phyloP scores from a whole-genome alignment of 2,113 vertebrate species.

The Sciurus niger region DNA sequence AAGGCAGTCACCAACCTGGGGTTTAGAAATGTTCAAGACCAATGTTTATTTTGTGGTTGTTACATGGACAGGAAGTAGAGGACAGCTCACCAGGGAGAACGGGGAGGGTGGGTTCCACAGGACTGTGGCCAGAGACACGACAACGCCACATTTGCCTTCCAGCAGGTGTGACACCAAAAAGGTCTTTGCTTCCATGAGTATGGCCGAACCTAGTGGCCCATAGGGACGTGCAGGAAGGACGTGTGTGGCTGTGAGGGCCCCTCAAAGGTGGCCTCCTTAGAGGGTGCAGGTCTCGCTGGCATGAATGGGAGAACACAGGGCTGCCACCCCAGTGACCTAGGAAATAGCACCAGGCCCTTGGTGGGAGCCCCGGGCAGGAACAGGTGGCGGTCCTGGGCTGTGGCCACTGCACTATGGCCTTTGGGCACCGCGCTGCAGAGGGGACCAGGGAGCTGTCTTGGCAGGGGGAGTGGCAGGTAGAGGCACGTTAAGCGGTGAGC shows the following conservation, averaged over 20 bases:
- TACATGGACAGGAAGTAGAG: conserved; percentile 41
- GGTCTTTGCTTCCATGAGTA: background rate
- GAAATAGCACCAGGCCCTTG: background rate
- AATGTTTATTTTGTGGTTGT: conserved; percentile 79
- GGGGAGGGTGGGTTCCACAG: background rate
- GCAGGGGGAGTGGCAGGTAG: too few species aligned
- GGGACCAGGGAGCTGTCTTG: rapidly evolving
- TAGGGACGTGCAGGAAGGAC: background rate
- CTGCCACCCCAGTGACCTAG: rapidly evolving
- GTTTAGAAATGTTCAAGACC: conserved; percentile 66
- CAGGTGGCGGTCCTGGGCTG: too few species aligned
- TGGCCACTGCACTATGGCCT: too few species aligned
- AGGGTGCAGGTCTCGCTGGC: rapidly evolving
- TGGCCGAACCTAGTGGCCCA: too few species aligned
- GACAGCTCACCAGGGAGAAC: background rate
- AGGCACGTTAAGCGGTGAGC: too few species aligned
- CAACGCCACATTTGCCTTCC: background rate
- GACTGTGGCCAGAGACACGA: background rate
- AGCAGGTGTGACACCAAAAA: background rate
- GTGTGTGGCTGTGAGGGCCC: background rate
- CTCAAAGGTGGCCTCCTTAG: background rate
- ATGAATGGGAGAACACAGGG: background rate
- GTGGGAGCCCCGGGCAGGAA: background rate
- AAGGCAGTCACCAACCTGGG: background rate
- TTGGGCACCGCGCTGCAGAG: background rate